Evolutionary conservation across 2,888 invertebrate species (phyloP), one percentile per base, ranked within the genome.

Genomic region (Rhingia rostrata): DNA sequence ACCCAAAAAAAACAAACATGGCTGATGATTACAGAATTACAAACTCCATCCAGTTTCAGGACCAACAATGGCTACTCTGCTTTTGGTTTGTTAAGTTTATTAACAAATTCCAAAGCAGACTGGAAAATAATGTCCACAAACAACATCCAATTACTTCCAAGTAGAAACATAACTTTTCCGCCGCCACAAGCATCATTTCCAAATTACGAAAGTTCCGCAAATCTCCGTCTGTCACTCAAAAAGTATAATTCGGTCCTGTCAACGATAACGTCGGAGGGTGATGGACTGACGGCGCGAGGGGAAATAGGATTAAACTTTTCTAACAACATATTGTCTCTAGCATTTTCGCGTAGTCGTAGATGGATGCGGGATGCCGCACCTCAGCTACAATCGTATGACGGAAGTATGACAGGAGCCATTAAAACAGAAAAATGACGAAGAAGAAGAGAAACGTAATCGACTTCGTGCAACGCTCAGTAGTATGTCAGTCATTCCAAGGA

Each of bases 341-440:
- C 3, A 4, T 53, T 14, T n/a, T 4, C 7, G 32, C 7, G 41
- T 12, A 6, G 10, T 4, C 51, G 4, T 32, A 32, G 6, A 33
- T 41, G 0, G 6, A 12, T 43, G n/a, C 12, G 43, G 5, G 43
- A 12, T 22, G 14, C 39, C 56, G 9, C 7, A 43, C 32, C n/a
- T 45, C 45, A 61, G 12, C 32, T 32, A 43, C 60, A 33, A 32
- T 10, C 12, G 47, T 69, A 47, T 69, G 69, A 69, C 69, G 56
- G 30, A 47, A 56, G 30, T 47, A 37, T 47, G 69, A 69, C 69
- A 56, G 56, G 37, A 69, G 45, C 56, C 56, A 56, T 58, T 69
- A 69, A 58, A 69, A 69, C 56, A 69, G 22, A 22, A 22, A 22
- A 22, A 22, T 2, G 41, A 10, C 4, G 41, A 4, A 10, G 41